Evolutionary conservation across 2,797 vertebrate genomes (phyloP).

Genomic region (Propithecus deckenii): DNA sequence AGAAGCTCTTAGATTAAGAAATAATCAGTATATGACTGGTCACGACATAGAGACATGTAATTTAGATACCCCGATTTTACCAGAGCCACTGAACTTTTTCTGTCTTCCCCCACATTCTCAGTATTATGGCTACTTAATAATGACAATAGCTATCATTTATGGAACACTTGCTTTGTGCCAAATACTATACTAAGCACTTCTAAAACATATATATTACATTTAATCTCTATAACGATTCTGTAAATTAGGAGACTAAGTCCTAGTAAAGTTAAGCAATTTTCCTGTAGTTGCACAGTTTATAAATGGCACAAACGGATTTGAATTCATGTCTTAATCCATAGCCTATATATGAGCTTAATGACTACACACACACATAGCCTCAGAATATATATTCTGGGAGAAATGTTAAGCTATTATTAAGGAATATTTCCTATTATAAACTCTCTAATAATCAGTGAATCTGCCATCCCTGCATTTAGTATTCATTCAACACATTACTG

Average conservation of each 20-base stretch:
- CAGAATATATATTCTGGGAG: neutral
- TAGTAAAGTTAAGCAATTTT: neutral
- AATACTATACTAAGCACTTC: neutral
- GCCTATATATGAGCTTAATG: neutral
- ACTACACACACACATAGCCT: neutral
- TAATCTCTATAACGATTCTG: neutral
- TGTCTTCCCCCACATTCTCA: constrained; percentile 91
- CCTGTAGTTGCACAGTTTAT: neutral
- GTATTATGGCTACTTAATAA: constrained; percentile 89
- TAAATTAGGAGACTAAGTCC: neutral
- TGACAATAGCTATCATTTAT: neutral
- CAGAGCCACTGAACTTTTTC: constrained; percentile 85
- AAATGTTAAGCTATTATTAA: constrained; percentile 13
- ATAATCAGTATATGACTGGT: neutral
- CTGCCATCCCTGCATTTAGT: neutral
- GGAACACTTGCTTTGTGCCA: neutral
- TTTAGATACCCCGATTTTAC: constrained; percentile 86
- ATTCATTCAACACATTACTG: no score
- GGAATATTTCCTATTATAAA: neutral
- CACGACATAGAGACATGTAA: neutral
- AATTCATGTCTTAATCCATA: neutral
- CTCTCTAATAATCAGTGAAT: constrained; percentile 16
- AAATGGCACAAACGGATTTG: neutral
- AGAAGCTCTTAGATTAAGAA: neutral
- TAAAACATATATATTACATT: neutral